A percentile compares a stretch with the other conserved stretches of the same genome.
Evolutionary conservation across 2,888 invertebrate species (phyloP).

Genomic region (Gymnosoma rotundatum): DNA sequence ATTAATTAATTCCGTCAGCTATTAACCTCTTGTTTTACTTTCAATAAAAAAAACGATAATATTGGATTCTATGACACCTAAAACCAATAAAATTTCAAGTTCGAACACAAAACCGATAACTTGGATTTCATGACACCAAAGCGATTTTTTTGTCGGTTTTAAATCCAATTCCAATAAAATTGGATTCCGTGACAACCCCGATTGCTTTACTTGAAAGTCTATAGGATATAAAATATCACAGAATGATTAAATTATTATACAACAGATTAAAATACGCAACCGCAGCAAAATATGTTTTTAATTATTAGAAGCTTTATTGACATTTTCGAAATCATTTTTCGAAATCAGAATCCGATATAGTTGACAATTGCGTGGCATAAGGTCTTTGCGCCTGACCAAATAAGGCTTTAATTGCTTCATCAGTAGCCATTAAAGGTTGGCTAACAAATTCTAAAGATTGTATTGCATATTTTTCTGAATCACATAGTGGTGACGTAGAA

Average conservation of each 20-base stretch:
- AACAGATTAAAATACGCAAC: slow-evolving; percentile 8
- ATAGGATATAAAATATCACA: too few species aligned
- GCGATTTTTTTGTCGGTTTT: too few species aligned
- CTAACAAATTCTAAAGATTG: slow-evolving; percentile 79
- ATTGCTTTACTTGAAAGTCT: too few species aligned
- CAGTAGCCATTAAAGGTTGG: slow-evolving; percentile 80
- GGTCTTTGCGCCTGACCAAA: slow-evolving; percentile 80
- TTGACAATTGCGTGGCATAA: slow-evolving; percentile 50
- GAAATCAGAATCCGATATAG: not conserved
- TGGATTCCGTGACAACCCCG: too few species aligned
- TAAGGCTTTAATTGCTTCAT: slow-evolving; percentile 81
- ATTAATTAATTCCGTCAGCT: too few species aligned
- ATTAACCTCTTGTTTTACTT: too few species aligned
- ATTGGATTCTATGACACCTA: too few species aligned
- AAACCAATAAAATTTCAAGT: too few species aligned
- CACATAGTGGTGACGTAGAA: slow-evolving; percentile 78
- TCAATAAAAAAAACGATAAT: too few species aligned
- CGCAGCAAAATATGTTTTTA: not conserved
- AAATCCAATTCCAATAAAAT: too few species aligned
- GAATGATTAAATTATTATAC: not conserved
- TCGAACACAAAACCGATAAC: too few species aligned
- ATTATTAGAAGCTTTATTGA: slow-evolving; percentile 20
- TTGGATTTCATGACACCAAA: too few species aligned
- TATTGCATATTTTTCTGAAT: slow-evolving; percentile 80
- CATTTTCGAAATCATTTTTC: slow-evolving; percentile 33